Conservation (phyloP, 2,797 vertebrate species). For the Pyrocephalus nanus region DNA sequence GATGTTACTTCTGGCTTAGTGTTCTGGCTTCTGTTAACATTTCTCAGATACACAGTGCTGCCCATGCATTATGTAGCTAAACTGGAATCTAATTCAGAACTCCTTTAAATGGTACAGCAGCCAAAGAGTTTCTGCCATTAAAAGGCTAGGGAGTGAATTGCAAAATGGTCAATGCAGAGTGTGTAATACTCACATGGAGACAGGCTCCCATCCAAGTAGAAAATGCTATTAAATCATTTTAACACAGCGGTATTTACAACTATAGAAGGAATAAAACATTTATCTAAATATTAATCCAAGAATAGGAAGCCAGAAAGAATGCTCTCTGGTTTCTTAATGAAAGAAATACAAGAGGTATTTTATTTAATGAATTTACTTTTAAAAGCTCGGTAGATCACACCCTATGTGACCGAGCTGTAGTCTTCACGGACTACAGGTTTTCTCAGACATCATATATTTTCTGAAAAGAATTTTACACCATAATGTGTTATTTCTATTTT, state of each 20-base stretch:
- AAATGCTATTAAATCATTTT: not conserved
- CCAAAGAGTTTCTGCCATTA: not conserved
- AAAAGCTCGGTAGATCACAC: not conserved
- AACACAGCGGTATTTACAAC: not conserved
- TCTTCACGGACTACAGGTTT: not conserved
- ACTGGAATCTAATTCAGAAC: not conserved
- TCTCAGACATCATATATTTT: no score
- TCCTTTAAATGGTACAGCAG: not conserved
- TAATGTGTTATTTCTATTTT: not conserved
- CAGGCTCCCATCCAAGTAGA: not conserved
- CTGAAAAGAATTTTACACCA: not conserved
- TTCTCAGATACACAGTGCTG: not conserved
- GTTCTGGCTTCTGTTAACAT: not conserved
- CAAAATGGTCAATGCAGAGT: not conserved
- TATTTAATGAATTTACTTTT: not conserved
- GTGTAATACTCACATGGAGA: not conserved
- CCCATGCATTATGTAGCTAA: not conserved
- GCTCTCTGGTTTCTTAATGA: not conserved
- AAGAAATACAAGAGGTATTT: not conserved
- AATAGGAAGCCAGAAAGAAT: not conserved
- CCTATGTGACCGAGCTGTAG: not conserved
- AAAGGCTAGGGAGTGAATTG: not conserved
- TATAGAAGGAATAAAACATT: not conserved
- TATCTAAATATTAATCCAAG: not conserved
- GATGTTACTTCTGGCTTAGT: not conserved